Evolutionary conservation across 2,797 vertebrate genomes (phyloP).

Genomic region (Antennarius maculatus): DNA sequence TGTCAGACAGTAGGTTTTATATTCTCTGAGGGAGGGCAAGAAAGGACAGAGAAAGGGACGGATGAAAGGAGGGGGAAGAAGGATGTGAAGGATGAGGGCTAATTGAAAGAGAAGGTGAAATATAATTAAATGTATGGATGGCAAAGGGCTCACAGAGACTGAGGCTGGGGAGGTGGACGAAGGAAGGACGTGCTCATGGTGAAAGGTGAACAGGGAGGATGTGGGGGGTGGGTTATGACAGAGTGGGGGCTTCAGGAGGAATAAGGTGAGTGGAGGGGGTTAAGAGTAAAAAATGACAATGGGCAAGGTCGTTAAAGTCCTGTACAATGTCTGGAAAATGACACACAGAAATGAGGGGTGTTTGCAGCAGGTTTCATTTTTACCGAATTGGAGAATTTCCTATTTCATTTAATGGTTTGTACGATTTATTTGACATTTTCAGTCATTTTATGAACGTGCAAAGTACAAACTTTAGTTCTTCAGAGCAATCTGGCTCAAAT

Average conservation of each 20-base stretch:
- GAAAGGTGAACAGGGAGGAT: conserved; percentile 15
- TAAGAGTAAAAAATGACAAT: neutral
- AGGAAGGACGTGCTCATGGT: conserved; percentile 3
- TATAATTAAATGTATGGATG: neutral
- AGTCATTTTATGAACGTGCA: neutral
- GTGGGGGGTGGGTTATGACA: conserved; percentile 22
- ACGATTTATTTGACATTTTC: too few relatives aligned
- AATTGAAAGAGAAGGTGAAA: conserved; percentile 7
- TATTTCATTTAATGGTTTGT: neutral
- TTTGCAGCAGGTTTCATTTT: neutral
- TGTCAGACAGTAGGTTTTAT: conserved; percentile 50
- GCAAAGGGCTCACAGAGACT: conserved; percentile 7
- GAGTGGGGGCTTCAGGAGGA: conserved; percentile 15
- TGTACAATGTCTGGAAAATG: conserved; percentile 32
- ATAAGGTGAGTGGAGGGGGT: conserved; percentile 24
- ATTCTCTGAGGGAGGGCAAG: conserved; percentile 54
- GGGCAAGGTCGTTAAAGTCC: conserved; percentile 20
- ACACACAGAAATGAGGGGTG: too few relatives aligned
- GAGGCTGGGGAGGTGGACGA: conserved; percentile 13
- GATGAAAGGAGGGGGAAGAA: conserved; percentile 6
- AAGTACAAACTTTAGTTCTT: neutral
- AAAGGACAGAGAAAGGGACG: conserved; percentile 37
- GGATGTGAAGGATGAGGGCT: neutral
- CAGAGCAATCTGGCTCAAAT: neutral
- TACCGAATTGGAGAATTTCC: neutral